Base-by-base conservation (phyloP, 2,113 vertebrate species). In the Colinus virginianus region DNA sequence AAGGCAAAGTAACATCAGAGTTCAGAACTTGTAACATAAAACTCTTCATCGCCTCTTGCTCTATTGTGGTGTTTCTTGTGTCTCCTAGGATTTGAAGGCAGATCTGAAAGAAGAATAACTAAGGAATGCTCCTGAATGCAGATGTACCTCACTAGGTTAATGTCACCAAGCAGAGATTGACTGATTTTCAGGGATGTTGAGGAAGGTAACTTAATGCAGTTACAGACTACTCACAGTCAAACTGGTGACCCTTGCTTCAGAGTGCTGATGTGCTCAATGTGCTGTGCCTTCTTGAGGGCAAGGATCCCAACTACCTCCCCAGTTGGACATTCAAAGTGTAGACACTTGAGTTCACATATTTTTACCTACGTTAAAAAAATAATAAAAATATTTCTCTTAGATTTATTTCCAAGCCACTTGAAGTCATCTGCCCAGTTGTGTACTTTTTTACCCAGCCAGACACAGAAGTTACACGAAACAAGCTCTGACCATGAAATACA, bases 391-490 rank as follows among this genome's bases (percentile, higher is more conserved):
- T 55, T 88, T 51, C 2, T 88, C 7, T 58, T 48, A 23, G 9
- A n/a, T 82, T 90, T 75, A 21, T 90, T 93, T 68, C 76, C 28
- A 28, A 86, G 20, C 22, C 36, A 18, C 53, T 70, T 28, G 28
- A 78, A 61, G 28, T 53, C n/a, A 36, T 70, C 22, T 70, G 6
- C 56, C 48, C 26, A 12, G 61, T 84, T 15, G 36, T 25, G 48
- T 13, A 4, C 72, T 78, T 84, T 94, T 28, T 80, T 84, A 93
- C 32, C 67, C 25, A 75, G 15, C 45, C 62, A 82, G 82, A 62
- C 19, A 61, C 14, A 80, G 64, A 76, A 90, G 59, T 88, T 61
- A 15, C 0, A 1, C n/a, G 61, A 56, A 75, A 5, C 9, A 14
- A 83, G 8, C 38, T 84, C 61, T 0, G 0, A 22, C 84, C 67